These are phyloP conservation scores for Drosophila melanica DNA, from an alignment of 1,140 invertebrate species.

Conservation along the genomic window DNA sequence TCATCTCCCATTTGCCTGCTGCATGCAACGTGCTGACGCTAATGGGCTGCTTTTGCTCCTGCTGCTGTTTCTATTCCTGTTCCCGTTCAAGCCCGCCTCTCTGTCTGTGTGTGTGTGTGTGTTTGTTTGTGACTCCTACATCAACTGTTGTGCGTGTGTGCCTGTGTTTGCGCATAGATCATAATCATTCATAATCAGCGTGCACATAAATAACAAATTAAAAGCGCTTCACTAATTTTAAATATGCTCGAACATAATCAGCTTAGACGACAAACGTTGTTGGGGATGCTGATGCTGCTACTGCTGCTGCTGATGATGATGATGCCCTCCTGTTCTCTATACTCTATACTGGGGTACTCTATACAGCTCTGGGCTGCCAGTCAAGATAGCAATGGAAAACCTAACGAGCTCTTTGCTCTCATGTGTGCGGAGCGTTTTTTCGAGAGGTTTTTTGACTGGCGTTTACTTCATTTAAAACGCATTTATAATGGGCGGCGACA, in stretches of 20 bases:
- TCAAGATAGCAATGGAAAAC: constrained; percentile 77
- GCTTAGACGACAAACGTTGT: constrained; percentile 56
- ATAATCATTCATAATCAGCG: constrained; percentile 82
- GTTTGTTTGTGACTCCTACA: constrained; percentile 32
- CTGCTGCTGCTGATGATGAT: constrained; percentile 26
- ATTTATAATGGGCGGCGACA: constrained; percentile 74
- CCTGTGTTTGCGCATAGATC: constrained; percentile 77
- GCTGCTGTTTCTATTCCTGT: constrained; percentile 1
- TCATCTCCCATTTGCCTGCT: constrained; percentile 21
- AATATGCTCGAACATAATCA: constrained; percentile 83
- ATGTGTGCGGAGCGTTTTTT: constrained; percentile 38
- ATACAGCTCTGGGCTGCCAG: constrained; percentile 47
- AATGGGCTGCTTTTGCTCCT: constrained; percentile 13
- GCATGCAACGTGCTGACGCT: constrained; percentile 39
- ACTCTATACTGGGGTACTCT: constrained; percentile 15
- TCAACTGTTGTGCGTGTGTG: constrained; percentile 26
- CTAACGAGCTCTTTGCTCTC: constrained; percentile 70
- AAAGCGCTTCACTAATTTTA: constrained; percentile 83
- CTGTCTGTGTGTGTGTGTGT: constrained; percentile 41
- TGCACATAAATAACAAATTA: constrained; percentile 83
- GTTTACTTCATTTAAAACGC: constrained; percentile 83
- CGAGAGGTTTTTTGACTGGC: constrained; percentile 67
- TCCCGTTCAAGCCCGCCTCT: not conserved
- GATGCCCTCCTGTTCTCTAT: constrained; percentile 4
- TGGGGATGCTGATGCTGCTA: constrained; percentile 23